These are phyloP conservation scores for Zoroaster sp. DNA, from an alignment of 53 echinoderm and acorn worm species.

Conservation along the genomic window DNA sequence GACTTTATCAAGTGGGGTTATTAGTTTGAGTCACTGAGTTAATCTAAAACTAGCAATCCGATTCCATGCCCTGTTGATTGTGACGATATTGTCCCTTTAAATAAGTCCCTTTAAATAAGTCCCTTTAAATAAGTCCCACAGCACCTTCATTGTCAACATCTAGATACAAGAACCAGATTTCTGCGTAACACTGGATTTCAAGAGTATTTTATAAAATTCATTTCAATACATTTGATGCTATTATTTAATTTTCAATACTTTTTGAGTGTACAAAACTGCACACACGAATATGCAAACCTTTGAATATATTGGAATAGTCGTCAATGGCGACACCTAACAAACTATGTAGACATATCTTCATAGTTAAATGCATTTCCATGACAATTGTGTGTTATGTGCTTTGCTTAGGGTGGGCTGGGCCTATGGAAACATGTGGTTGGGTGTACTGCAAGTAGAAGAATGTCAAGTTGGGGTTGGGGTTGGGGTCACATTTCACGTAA, in stretches of 20 bases:
- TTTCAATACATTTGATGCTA: neutral
- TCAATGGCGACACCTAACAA: too few species aligned
- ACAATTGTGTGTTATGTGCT: neutral
- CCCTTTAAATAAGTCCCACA: neutral
- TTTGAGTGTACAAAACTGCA: neutral
- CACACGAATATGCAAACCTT: too few species aligned
- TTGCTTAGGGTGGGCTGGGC: neutral
- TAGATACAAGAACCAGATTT: neutral
- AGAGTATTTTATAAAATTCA: neutral
- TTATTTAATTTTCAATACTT: neutral
- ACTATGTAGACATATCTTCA: neutral
- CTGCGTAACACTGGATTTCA: neutral
- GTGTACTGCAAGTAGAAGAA: neutral
- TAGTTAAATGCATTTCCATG: neutral
- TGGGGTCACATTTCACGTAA: too few species aligned
- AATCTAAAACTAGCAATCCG: too few species aligned
- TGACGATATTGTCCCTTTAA: neutral
- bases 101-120: neutral
- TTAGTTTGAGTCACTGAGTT: too few species aligned
- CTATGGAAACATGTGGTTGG: neutral
- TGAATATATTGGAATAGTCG: too few species aligned
- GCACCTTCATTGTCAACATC: neutral
- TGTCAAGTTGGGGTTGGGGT: too few species aligned
- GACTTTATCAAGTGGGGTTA: too few species aligned
- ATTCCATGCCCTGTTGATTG: too few species aligned